Evolutionary conservation across 1,140 invertebrate genomes (phyloP).

Genomic region (Drosophila tsacasi): DNA sequence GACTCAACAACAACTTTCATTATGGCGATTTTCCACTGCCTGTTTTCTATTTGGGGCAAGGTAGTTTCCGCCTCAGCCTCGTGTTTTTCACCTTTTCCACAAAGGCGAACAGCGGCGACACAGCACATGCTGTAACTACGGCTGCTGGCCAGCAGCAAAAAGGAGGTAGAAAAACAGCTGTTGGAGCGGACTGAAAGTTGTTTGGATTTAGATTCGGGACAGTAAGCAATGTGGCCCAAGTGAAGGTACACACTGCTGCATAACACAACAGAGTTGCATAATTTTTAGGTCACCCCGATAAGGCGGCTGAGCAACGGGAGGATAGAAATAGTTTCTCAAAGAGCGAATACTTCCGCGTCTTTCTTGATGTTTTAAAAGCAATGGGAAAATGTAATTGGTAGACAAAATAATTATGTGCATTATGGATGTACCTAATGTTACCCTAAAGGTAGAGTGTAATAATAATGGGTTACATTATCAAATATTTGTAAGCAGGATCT

Average conservation of each 20-base stretch:
- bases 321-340: slow-evolving; percentile 5
- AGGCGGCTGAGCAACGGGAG: slow-evolving; percentile 10
- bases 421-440: background rate
- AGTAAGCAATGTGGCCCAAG: slow-evolving; percentile 25
- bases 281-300: slow-evolving; percentile 44
- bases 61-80: slow-evolving; percentile 77
- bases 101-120: slow-evolving; percentile 15
- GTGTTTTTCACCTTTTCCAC: slow-evolving; percentile 47
- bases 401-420: background rate
- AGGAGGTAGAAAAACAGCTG: slow-evolving; percentile 47
- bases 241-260: slow-evolving; percentile 5
- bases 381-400: background rate
- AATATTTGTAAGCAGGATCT: background rate
- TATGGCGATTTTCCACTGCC: slow-evolving; percentile 38
- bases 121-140: slow-evolving; percentile 28
- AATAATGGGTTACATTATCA: background rate
- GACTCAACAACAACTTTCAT: slow-evolving; percentile 37
- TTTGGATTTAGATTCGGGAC: slow-evolving; percentile 35
- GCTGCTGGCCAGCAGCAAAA: background rate
- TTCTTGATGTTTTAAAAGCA: slow-evolving; percentile 9
- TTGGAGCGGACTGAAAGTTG: slow-evolving; percentile 62
- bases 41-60: slow-evolving; percentile 70
- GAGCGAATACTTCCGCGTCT: slow-evolving; percentile 20
- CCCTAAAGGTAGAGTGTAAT: background rate
- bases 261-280: slow-evolving; percentile 49